Evolutionary conservation across 2,797 vertebrate species (phyloP), one percentile per base, ranked within the genome.

Genomic region (Fundulus diaphanus): DNA sequence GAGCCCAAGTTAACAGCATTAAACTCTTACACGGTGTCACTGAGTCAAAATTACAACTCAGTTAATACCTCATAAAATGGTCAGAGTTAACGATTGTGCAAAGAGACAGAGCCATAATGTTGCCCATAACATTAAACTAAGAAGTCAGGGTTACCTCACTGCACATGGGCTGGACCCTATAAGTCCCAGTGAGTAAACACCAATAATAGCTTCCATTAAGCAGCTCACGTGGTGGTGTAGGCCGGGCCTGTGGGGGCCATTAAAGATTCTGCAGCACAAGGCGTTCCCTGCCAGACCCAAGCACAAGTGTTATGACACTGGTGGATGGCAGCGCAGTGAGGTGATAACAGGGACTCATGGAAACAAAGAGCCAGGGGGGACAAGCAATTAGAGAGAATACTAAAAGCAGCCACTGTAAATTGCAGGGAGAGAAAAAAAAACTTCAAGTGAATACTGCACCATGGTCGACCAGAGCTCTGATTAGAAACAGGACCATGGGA

Each of bases 31-130:
- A 91, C 85, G 92, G 86, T 92, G 93, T 94, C 89, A 90, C 86
- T 88, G 93, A 92, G 88, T 91, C 87, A 90, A 93, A 92, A 93
- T 93, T 94, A 93, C 90, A 92, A 93, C 92, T 92, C 91, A 94
- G 92, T 95, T 94, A 94, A 94, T 94, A 92, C 92, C 91, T 89
- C 89, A 90, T 95, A 93, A 94, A 94, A 93, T 89, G 89, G 92
- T 92, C 91, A 82, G 90, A 92, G 91, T 94, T 94, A 95, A 94
- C 91, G 93, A 93, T 84, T 90, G 88, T 89, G 89, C 88, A 85
- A 90, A 89, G 89, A 90, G 86, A 91, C 92, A 85, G 92, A 85
- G 87, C 89, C 88, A 89, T 94, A 93, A 92, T 82, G 57, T 90
- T 90, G 88, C 82, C 89, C 90, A 90, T 93, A 92, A 92, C 90